Base-by-base conservation (phyloP, 1,140 invertebrate species). In the Rhysida immarginata region DNA sequence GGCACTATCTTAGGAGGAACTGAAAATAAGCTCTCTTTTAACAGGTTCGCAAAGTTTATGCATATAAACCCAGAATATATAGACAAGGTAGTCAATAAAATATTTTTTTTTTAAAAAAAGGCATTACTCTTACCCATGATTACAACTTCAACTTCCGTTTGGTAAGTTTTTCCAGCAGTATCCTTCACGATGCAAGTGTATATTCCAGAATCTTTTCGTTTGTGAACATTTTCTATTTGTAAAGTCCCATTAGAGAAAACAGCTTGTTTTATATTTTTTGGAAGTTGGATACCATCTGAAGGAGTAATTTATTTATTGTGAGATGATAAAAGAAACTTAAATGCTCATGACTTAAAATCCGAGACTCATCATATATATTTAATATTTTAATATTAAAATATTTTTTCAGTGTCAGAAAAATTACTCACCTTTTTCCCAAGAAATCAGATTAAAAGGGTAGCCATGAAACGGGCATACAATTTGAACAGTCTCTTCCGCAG, bases 191-290 rank as follows among this genome's bases (percentile, higher is more conserved):
- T 26, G 20, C 49, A 51, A 13, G 21, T 27, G 20, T 51, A 51
- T 25, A 16, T 51, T 51, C 49, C 49, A 13, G 5, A 5, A 27
- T 51, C 49, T 13, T 21, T 21, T 16, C 8, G 5, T 25, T 25
- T 21, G 5, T 51, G 23, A 26, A 51, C 24, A 11, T 51, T 51
- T 14, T 51, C 13, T 8, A 51, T 51, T 26, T 16, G 5, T 27
- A 51, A 51, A 27, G 49, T 26, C 23, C 49, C 49, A 51, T 51
- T 51, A 26, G 16, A n/a, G n/a, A n/a, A n/a, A n/a, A n/a, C n/a
- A n/a, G n/a, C n/a, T n/a, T n/a, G n/a, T n/a, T n/a, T n/a, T n/a
- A n/a, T n/a, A n/a, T n/a, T n/a, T n/a, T n/a, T n/a, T n/a, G n/a
- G n/a, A n/a, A n/a, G n/a, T n/a, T n/a, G n/a, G n/a, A n/a, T n/a